Evolutionary conservation across 2,797 vertebrate species (phyloP), one percentile per base, ranked within the genome.

Genomic region (Psittacula echo): DNA sequence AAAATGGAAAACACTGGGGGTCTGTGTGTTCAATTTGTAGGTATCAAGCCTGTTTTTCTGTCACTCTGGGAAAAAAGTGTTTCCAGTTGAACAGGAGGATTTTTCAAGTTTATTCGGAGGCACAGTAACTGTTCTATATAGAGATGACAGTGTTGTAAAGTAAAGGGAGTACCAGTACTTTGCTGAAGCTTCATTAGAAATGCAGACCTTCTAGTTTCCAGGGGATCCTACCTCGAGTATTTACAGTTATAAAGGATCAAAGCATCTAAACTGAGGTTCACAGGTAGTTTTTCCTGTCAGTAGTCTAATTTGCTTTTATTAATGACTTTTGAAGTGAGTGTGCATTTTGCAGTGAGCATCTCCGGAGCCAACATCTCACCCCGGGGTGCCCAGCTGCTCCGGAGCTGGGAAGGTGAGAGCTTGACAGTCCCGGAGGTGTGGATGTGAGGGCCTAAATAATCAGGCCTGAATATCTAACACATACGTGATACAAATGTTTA

Each of bases 151-250:
- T n/a, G 19, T 37, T 58, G 3, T 44, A 64, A 67, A 82, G 51
- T 48, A 54, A 75, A 44, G 51, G 53, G 60, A 50, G 11, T 65
- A 47, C 16, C 23, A 9, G 42, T 45, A 50, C 62, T 51, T 89
- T 9, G 41, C 45, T 61, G 42, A 39, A 64, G 60, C 72, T 48
- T 41, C 48, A 2, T 53, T 56, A 78, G 53, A 83, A 80, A 54
- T 22, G 47, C 6, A 50, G 60, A 74, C 48, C 26, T 81, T 32
- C 16, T 65, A 54, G 66, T 86, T 19, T 39, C 12, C 27, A 7
- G 8, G 32, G 15, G 11, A 13, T 54, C 5, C 6, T 53, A 5
- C 27, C 11, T 66, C 1, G 0, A 3, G 4, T 66, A 30, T 54
- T 90, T 73, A 26, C 21, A 26, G 14, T 50, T 91, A 10, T 0